phyloP scores from a whole-genome alignment of 1,140 invertebrate genomes.

The Pentalonia nigronervosa region DNA sequence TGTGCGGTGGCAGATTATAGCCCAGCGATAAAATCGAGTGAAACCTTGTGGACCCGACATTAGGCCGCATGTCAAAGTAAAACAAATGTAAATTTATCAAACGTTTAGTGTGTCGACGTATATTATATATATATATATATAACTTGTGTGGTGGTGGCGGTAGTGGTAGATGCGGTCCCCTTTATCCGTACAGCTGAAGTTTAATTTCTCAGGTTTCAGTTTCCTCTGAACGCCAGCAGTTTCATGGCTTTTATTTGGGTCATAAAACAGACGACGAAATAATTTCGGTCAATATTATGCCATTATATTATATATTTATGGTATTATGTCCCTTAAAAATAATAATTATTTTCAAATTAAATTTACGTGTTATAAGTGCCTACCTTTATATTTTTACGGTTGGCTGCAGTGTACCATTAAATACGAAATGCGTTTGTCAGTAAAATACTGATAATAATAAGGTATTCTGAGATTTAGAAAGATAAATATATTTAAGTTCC shows the following conservation, averaged over 20 bases:
- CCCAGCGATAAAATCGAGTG: background rate
- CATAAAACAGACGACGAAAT: background rate
- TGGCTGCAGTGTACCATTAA: background rate
- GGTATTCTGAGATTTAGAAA: background rate
- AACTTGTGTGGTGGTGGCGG: background rate
- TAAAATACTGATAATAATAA: background rate
- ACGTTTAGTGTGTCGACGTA: background rate
- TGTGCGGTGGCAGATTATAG: background rate
- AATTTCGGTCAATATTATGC: background rate
- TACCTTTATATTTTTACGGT: background rate
- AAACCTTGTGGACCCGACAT: background rate
- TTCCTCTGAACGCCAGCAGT: background rate
- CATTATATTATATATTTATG: background rate
- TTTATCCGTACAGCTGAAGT: background rate
- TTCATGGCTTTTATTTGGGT: background rate
- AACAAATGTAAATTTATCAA: constrained; percentile 21
- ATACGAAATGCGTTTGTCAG: background rate
- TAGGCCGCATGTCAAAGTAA: background rate
- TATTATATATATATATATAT: background rate
- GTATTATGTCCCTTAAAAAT: background rate
- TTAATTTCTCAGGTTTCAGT: background rate
- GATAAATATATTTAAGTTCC: background rate
- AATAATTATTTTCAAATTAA: background rate
- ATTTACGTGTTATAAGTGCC: background rate
- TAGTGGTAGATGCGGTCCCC: background rate